phyloP scores from a whole-genome alignment of 2,113 vertebrate genomes.

The Tragulus kanchil region DNA sequence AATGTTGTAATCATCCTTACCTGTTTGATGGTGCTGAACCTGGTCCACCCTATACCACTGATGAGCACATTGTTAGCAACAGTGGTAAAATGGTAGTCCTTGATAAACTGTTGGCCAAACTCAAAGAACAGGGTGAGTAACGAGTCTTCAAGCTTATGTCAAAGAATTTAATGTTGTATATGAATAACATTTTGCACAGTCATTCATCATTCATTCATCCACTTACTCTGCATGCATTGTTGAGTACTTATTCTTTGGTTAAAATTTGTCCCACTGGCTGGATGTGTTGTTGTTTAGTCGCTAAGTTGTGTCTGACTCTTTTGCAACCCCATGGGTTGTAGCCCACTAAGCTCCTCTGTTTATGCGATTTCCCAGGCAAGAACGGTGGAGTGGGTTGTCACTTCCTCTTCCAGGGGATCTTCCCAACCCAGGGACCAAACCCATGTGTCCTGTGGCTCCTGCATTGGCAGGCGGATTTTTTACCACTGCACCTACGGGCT shows the following conservation, averaged over 20 bases:
- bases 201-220: slow-evolving; percentile 7
- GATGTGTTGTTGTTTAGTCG: neutral
- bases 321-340: neutral
- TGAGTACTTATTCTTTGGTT: slow-evolving; percentile 39
- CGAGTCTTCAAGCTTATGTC: neutral
- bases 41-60: slow-evolving; percentile 94
- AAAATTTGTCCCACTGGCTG: neutral
- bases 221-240: neutral
- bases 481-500: neutral
- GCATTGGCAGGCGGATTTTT: neutral
- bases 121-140: slow-evolving; percentile 92
- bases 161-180: slow-evolving; percentile 39
- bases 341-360: neutral
- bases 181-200: slow-evolving; percentile 31
- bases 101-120: slow-evolving; percentile 93
- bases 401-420: neutral
- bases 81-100: slow-evolving; percentile 95
- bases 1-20: slow-evolving; percentile 95
- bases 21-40: slow-evolving; percentile 95
- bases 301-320: neutral
- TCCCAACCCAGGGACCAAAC: neutral
- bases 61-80: slow-evolving; percentile 94
- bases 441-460: neutral
- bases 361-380: neutral
- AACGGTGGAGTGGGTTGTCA: neutral